phyloP scores from a whole-genome alignment of 2,888 invertebrate genomes.

The Poecilus cupreus region DNA sequence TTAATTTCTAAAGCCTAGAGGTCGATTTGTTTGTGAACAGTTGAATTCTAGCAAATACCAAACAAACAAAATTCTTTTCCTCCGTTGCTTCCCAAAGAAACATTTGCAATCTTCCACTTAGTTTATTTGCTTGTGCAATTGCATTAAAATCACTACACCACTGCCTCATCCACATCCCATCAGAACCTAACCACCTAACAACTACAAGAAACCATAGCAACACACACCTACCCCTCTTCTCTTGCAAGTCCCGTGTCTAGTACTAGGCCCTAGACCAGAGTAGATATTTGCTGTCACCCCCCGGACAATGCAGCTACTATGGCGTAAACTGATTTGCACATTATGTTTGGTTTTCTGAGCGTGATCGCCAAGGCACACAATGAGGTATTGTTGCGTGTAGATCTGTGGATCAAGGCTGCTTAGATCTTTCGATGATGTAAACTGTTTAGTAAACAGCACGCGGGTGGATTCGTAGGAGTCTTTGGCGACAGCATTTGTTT shows the following conservation, averaged over 20 bases:
- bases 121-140: constrained; percentile 52
- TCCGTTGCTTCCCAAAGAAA: not conserved
- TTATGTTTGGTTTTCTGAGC: constrained; percentile 61
- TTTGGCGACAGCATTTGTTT: too few relatives aligned
- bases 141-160: not conserved
- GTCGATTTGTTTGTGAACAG: too few relatives aligned
- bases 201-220: not conserved
- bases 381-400: constrained; percentile 38
- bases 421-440: not conserved
- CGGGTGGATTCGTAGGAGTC: not conserved
- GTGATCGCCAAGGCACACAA: constrained; percentile 10
- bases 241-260: not conserved
- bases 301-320: constrained; percentile 60
- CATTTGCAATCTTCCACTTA: not conserved
- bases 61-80: not conserved
- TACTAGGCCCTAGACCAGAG: not conserved
- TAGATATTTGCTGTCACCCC: constrained; percentile 45
- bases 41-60: not conserved
- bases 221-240: not conserved
- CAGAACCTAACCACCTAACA: not conserved
- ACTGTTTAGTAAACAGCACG: constrained; percentile 13
- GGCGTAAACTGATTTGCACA: constrained; percentile 66
- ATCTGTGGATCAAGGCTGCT: not conserved
- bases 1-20: too few relatives aligned
- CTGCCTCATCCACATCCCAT: not conserved